A percentile compares a stretch with the other conserved stretches of the same genome.
phyloP scores from a whole-genome alignment of 92 coral and sea anemone genomes.

The Parazoanthus atlanticus region DNA sequence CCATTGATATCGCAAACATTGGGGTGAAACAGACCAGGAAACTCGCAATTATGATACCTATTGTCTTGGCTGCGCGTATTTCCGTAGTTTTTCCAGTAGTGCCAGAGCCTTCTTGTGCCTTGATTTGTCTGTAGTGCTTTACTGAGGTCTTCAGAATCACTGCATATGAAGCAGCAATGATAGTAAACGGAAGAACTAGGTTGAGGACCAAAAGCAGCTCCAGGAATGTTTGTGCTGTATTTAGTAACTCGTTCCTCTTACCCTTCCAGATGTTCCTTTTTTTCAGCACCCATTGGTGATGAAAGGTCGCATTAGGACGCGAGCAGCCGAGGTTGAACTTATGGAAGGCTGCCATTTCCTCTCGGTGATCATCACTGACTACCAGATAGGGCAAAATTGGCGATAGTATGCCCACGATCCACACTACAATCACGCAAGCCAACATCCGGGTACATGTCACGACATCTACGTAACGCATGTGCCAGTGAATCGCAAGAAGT shows the following conservation, averaged over 20 bases:
- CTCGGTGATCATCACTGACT: neutral
- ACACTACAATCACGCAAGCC: neutral
- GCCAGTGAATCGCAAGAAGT: constrained; percentile 36
- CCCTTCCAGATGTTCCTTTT: neutral
- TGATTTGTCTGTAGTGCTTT: constrained; percentile 20
- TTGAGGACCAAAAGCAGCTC: neutral
- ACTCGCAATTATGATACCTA: constrained; percentile 15
- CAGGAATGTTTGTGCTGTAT: neutral
- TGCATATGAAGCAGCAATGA: constrained; percentile 21
- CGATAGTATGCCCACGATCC: neutral
- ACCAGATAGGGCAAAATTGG: neutral
- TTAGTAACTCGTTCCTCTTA: neutral
- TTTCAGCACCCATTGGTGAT: constrained; percentile 3
- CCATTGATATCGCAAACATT: constrained; percentile 8
- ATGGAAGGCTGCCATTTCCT: neutral
- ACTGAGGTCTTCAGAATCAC: constrained; percentile 22
- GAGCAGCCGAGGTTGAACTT: constrained; percentile 17
- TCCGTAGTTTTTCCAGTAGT: neutral
- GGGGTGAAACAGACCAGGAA: constrained; percentile 23
- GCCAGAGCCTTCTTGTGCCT: neutral
- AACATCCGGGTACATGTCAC: constrained; percentile 20
- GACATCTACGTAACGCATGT: constrained; percentile 14
- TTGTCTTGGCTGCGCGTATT: constrained; percentile 39
- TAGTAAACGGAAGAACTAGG: constrained; percentile 14
- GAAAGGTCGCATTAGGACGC: neutral